phyloP scores from a whole-genome alignment of 2,797 vertebrate species.

The Sebastes goodei region DNA sequence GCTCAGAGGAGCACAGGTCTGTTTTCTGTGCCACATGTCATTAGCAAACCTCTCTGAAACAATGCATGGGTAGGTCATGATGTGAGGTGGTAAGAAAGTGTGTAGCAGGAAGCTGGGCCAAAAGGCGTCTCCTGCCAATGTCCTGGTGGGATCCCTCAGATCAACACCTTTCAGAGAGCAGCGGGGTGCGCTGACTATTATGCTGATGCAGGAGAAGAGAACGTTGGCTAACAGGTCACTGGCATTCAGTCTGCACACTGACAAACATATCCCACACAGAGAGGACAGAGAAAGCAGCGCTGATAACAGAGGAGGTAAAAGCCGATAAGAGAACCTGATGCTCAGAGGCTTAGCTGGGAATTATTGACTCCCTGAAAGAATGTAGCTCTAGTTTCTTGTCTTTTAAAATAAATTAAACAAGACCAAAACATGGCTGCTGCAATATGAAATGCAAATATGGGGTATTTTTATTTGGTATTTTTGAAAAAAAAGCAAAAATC shows the following conservation, averaged over 20 bases:
- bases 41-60: constrained; percentile 18
- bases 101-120: constrained; percentile 31
- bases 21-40: constrained; percentile 11
- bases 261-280: constrained; percentile 3
- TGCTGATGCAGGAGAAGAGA: constrained; percentile 25
- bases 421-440: not conserved
- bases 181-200: not conserved
- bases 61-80: not conserved
- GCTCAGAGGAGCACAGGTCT: not conserved
- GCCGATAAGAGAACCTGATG: not conserved
- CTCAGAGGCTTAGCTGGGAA: not conserved
- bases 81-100: not conserved
- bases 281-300: not conserved
- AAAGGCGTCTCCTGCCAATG: constrained; percentile 35
- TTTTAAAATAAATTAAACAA: too few relatives aligned
- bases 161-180: constrained; percentile 41
- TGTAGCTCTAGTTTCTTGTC: not conserved
- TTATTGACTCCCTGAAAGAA: not conserved
- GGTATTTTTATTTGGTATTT: not conserved
- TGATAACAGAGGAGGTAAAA: not conserved
- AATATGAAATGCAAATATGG: not conserved
- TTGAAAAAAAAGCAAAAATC: not conserved
- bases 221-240: not conserved
- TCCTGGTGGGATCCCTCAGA: constrained; percentile 30
- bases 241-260: constrained; percentile 8